Evolutionary conservation across 2,888 invertebrate genomes (phyloP), one percentile per base, ranked within the genome.

Genomic region (Didymodactylos carnosus): DNA sequence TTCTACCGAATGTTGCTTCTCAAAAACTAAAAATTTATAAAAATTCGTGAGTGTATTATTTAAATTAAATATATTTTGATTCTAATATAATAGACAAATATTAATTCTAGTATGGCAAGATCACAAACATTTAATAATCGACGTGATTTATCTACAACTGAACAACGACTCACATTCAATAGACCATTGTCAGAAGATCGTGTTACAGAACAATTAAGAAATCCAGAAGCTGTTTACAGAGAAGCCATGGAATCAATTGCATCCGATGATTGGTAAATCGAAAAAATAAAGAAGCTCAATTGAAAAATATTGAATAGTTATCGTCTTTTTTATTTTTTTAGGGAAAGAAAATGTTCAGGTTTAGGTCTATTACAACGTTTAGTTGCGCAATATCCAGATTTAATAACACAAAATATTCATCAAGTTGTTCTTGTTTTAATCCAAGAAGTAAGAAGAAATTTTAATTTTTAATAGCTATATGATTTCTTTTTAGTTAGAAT

Each of bases 301-400:
- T 16, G 11, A 13, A 41, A 41, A 41, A 41, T 13, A 41, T 16
- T 16, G 41, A 16, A 11, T 41, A n/a, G n/a, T n/a, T n/a, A n/a
- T n/a, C 11, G 13, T 62, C 19, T 14, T 14, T 10, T 13, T n/a
- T 72, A 16, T n/a, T 51, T 75, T 76, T 78, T 13, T 75, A 84
- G 84, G 84, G 83, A 83, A 76, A 77, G 78, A 14, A 84, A 84
- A 76, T 81, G 81, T 76, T 80, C 80, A 73, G 84, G 81, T 29
- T 79, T 84, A 72, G 80, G 79, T 76, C 79, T 80, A 75, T 75
- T 84, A 27, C 77, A 82, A 62, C 77, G 83, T n/a, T 77, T 84
- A 70, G 77, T 80, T 16, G 77, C 79, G 72, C 80, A 79, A 76
- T 82, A 83, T 76, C 79, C 81, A n/a, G 80, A 83, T 62, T 77